Evolutionary conservation across 2,888 invertebrate species (phyloP), one percentile per base, ranked within the genome.

Genomic region (Agapetus fuscipes): DNA sequence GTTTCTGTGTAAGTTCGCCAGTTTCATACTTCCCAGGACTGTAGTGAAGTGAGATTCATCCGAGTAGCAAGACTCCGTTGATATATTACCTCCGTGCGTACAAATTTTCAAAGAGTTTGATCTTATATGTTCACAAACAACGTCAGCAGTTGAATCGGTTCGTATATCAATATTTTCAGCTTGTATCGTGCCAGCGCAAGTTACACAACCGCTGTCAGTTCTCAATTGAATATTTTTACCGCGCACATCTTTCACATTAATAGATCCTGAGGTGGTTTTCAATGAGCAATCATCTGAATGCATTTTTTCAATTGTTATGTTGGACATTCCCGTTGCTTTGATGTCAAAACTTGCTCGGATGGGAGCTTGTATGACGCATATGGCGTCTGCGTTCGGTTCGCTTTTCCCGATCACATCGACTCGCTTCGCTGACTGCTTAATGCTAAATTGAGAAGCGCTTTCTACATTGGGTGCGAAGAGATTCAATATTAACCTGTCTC

Each of bases 41-140:
- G 70, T 69, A 17, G 59, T 66, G 34, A 69, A 66, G 46, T 68
- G 66, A 3, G 69, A 66, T 48, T 62, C 64, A 29, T 68, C 66
- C 54, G 62, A 59, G 48, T 66, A 66, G 51, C 70, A 69, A 6
- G 70, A 70, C 48, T 66, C 68, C 0, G 67, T 64, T 14, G 53
- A 42, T 26, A 70, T 68, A 2, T 59, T 53, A 0, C 70, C 70
- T 10, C 60, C 66, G 47, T 69, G 65, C 17, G 70, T 66, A 1
- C 57, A 56, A 1, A 63, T 64, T 34, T 45, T 51, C 13, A 69
- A 62, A 3, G 51, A 47, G 44, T 61, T 64, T 0, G 69, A 56
- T 64, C 69, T 64, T n/a, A 70, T 61, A 41, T 63, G 69, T 43
- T 68, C 56, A 42, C 69, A 70, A 2, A 51, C 52, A 3, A 70